A percentile compares a stretch with the other conserved stretches of the same genome.
Conservation (phyloP, 2,888 invertebrate genomes). For the Tillus elongatus region DNA sequence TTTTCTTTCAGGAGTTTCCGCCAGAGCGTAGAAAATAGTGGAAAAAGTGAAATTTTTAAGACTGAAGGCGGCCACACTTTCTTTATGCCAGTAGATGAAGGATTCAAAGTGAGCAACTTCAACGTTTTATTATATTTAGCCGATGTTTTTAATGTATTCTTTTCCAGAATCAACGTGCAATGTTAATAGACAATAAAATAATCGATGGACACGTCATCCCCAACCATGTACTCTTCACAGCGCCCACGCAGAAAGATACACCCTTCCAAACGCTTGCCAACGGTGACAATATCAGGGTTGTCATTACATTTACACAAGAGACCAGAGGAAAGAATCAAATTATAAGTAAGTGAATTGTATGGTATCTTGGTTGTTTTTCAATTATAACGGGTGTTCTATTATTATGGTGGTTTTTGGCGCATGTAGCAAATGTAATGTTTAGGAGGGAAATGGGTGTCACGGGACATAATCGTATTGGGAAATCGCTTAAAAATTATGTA, state of each 20-base stretch:
- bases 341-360: constrained; percentile 52
- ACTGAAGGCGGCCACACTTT: constrained; percentile 77
- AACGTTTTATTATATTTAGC: too few species aligned
- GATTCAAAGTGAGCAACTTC: constrained; percentile 63
- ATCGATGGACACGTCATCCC: constrained; percentile 88
- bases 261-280: constrained; percentile 75
- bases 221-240: constrained; percentile 75
- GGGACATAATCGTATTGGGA: too few species aligned
- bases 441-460: neutral
- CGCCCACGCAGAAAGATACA: constrained; percentile 63
- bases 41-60: constrained; percentile 66
- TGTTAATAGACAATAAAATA: constrained; percentile 72
- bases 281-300: constrained; percentile 74
- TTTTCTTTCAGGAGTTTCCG: constrained; percentile 56
- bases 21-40: constrained; percentile 61
- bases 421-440: neutral
- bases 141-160: constrained; percentile 8
- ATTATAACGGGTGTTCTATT: too few species aligned
- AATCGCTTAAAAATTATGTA: too few species aligned
- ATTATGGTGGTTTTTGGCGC: too few species aligned
- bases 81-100: constrained; percentile 84
- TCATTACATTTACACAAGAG: constrained; percentile 66
- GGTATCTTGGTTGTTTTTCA: too few species aligned
- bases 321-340: constrained; percentile 49
- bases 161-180: constrained; percentile 36